A percentile compares a stretch with the other conserved stretches of the same genome.
Evolutionary conservation across 2,113 vertebrate genomes (phyloP).

Genomic region (Microcebus tavaratra): DNA sequence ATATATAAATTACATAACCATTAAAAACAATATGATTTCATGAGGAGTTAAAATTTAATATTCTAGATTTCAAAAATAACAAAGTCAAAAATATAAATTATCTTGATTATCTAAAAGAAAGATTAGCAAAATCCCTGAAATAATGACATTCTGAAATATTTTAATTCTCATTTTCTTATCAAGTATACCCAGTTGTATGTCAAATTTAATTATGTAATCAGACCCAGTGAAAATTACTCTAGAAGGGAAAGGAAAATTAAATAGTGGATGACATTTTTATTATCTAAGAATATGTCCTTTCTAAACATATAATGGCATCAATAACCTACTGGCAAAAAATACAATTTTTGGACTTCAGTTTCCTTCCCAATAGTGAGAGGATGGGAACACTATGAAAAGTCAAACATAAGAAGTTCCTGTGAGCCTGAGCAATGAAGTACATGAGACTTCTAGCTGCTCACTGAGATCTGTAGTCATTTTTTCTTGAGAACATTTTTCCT

Average conservation of each 20-base stretch:
- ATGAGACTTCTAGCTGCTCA: not conserved
- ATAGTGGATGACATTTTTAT: constrained; percentile 26
- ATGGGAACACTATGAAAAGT: not conserved
- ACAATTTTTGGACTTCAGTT: not conserved
- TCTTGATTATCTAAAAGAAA: constrained; percentile 58
- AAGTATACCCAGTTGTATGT: constrained; percentile 70
- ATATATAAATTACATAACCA: not conserved
- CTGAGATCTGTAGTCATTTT: not conserved
- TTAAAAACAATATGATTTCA: not conserved
- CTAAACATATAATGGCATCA: not conserved
- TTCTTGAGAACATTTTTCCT: not conserved
- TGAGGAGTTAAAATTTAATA: constrained; percentile 76
- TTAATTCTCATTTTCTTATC: constrained; percentile 73
- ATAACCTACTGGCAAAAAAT: not conserved
- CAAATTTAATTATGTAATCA: constrained; percentile 79
- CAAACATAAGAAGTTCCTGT: not conserved
- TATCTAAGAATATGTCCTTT: not conserved
- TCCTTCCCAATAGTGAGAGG: not conserved
- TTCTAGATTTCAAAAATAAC: constrained; percentile 32
- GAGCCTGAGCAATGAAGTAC: not conserved
- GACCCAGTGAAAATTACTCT: constrained; percentile 69
- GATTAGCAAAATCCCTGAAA: constrained; percentile 74
- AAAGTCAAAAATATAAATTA: constrained; percentile 53
- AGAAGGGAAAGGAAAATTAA: constrained; percentile 74
- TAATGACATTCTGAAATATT: constrained; percentile 70